phyloP scores from a whole-genome alignment of 1,140 invertebrate species.

The Euura lappo region DNA sequence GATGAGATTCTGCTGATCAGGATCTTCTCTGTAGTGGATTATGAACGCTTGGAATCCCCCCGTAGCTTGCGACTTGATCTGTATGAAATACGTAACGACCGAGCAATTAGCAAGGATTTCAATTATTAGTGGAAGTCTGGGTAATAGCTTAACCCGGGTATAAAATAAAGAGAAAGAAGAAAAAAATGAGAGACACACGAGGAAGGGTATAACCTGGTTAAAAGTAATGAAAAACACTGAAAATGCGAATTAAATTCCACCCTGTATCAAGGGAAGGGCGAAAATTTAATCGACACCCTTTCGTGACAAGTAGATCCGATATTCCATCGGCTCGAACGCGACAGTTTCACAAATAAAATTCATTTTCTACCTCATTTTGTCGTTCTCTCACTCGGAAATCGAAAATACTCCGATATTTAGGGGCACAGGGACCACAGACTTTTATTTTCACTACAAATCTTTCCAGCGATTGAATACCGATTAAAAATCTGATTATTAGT shows the following conservation, averaged over 20 bases:
- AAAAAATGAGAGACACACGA: slow-evolving; percentile 8
- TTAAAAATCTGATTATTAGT: too few relatives aligned
- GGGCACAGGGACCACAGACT: not conserved
- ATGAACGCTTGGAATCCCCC: slow-evolving; percentile 93
- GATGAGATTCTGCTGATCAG: slow-evolving; percentile 96
- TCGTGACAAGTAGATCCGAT: not conserved
- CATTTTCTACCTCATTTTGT: not conserved
- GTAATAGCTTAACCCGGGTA: slow-evolving; percentile 1
- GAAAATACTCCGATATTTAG: not conserved
- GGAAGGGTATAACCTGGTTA: not conserved
- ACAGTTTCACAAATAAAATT: not conserved
- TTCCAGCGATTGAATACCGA: too few relatives aligned
- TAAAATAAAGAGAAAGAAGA: not conserved
- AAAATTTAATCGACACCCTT: too few relatives aligned
- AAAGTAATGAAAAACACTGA: too few relatives aligned
- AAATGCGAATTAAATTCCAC: too few relatives aligned
- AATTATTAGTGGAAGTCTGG: not conserved
- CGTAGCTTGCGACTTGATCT: slow-evolving; percentile 92
- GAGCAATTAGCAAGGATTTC: too few relatives aligned
- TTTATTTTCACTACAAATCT: not conserved
- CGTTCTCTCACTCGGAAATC: not conserved
- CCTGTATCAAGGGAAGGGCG: too few relatives aligned
- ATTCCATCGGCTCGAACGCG: slow-evolving; percentile 18
- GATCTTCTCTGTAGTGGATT: slow-evolving; percentile 95
- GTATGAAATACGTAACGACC: slow-evolving; percentile 22